phyloP scores from a whole-genome alignment of 2,888 invertebrate species.

The Habrosyne pyritoides region DNA sequence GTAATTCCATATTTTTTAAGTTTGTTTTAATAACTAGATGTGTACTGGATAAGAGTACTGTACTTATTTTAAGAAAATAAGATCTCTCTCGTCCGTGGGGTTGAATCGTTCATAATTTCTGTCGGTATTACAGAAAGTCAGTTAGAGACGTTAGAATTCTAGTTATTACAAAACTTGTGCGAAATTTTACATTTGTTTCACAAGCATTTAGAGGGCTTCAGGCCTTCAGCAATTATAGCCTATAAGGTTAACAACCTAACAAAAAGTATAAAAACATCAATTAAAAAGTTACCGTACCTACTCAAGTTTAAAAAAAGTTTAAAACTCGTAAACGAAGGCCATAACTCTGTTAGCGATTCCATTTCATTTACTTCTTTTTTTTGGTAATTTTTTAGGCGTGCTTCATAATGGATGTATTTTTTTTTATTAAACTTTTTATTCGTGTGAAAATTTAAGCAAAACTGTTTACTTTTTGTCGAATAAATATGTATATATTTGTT shows the following conservation, averaged over 20 bases:
- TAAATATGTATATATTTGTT: neutral
- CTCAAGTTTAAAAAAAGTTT: neutral
- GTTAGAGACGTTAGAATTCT: no score
- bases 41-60: no score
- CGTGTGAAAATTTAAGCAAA: neutral
- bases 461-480: neutral
- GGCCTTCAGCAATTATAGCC: neutral
- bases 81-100: no score
- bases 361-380: neutral
- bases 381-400: neutral
- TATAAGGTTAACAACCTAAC: conserved; percentile 11
- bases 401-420: neutral
- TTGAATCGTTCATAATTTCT: no score
- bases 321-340: neutral
- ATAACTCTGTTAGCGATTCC: neutral
- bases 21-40: no score
- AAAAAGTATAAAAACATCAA: conserved; percentile 4
- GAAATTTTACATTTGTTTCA: no score
- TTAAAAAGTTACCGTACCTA: neutral
- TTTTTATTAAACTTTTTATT: neutral
- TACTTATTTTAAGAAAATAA: no score
- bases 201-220: neutral
- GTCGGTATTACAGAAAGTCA: no score
- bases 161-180: no score
- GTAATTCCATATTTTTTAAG: no score